Evolutionary conservation across 2,797 vertebrate genomes (phyloP).

Genomic region (Typhlichthys eigenmanni): DNA sequence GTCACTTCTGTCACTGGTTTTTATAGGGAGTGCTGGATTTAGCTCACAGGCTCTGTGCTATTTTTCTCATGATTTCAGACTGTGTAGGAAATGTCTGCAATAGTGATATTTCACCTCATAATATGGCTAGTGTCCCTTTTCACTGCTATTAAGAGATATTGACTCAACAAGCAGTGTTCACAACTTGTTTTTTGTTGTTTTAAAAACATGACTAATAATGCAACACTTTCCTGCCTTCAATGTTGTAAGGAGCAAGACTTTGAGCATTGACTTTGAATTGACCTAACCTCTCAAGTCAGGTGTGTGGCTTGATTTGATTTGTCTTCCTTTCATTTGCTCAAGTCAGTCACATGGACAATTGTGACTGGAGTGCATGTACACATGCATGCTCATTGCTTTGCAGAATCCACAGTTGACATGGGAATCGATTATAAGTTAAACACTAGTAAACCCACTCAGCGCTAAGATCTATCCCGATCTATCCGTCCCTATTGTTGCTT

Average conservation of each 20-base stretch:
- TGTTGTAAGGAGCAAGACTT: slow-evolving; percentile 20
- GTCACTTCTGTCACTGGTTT: slow-evolving; percentile 10
- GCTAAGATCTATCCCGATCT: background rate
- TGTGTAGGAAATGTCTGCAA: background rate
- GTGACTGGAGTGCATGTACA: slow-evolving; percentile 3
- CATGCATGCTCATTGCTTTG: slow-evolving; percentile 8
- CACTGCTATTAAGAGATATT: slow-evolving; percentile 14
- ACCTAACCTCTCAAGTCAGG: slow-evolving; percentile 9
- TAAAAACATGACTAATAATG: slow-evolving; percentile 24
- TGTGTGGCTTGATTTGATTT: slow-evolving; percentile 36
- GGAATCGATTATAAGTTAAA: background rate
- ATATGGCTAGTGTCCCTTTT: slow-evolving; percentile 2
- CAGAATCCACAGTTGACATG: slow-evolving; percentile 2
- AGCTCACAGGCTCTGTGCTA: background rate
- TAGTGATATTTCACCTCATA: background rate
- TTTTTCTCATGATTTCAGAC: background rate
- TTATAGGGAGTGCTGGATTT: background rate
- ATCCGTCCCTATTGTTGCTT: slow-evolving; percentile 1
- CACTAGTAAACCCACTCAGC: background rate
- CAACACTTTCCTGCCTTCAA: slow-evolving; percentile 7
- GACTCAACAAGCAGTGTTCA: slow-evolving; percentile 13
- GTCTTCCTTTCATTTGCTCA: slow-evolving; percentile 15
- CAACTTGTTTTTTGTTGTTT: background rate
- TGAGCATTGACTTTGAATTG: slow-evolving; percentile 26
- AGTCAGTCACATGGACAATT: slow-evolving; percentile 1